phyloP scores from a whole-genome alignment of 1,140 invertebrate genomes.

The Muscidifurax raptorellus region DNA sequence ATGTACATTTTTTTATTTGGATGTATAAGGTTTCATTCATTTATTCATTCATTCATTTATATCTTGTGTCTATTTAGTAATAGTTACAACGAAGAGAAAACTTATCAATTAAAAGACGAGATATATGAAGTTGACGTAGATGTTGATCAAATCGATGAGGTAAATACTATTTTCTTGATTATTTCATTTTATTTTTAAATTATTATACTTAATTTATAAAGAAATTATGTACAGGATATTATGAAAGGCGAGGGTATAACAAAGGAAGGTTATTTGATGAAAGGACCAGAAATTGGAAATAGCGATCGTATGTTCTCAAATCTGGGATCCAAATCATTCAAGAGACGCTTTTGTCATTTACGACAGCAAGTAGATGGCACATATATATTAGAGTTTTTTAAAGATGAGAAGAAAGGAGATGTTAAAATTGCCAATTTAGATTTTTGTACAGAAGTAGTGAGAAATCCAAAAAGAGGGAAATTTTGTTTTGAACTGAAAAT shows the following conservation, averaged over 20 bases:
- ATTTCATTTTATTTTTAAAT: slow-evolving; percentile 35
- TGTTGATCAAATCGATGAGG: slow-evolving; percentile 87
- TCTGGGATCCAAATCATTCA: slow-evolving; percentile 92
- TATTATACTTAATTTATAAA: neutral
- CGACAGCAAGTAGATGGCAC: slow-evolving; percentile 92
- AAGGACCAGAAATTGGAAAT: slow-evolving; percentile 88
- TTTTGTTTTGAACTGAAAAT: slow-evolving; percentile 92
- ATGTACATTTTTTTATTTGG: slow-evolving; percentile 56
- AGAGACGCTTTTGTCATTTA: slow-evolving; percentile 91
- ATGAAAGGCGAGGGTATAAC: slow-evolving; percentile 83
- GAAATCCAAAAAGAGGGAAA: slow-evolving; percentile 90
- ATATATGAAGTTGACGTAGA: slow-evolving; percentile 92
- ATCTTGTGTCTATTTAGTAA: slow-evolving; percentile 71
- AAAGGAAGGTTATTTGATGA: slow-evolving; percentile 92
- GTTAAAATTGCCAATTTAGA: slow-evolving; percentile 94
- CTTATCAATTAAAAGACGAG: slow-evolving; percentile 83
- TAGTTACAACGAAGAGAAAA: slow-evolving; percentile 71
- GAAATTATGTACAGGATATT: slow-evolving; percentile 67
- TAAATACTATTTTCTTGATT: slow-evolving; percentile 62
- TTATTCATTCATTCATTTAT: slow-evolving; percentile 3
- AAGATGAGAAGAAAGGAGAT: slow-evolving; percentile 93
- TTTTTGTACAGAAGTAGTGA: slow-evolving; percentile 91
- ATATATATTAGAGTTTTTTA: slow-evolving; percentile 93
- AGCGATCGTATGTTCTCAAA: slow-evolving; percentile 90
- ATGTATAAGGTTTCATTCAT: neutral